A percentile compares a stretch with the other conserved stretches of the same genome.
Conservation (phyloP, 2,888 invertebrate species). For the Prosopocoilus inquinatus region DNA sequence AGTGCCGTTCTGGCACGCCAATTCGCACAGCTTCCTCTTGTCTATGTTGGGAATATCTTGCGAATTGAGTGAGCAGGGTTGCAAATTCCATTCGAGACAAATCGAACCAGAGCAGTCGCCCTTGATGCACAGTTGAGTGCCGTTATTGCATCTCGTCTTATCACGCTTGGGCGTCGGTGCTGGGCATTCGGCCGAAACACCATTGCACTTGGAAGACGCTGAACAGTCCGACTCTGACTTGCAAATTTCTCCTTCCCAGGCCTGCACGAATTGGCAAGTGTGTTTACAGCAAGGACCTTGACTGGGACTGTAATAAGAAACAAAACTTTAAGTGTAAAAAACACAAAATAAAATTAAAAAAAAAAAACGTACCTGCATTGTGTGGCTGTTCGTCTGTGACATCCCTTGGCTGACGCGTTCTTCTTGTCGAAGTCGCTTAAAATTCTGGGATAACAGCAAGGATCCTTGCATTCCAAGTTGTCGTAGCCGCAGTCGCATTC, state of each 20-base stretch:
- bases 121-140: slow-evolving; percentile 79
- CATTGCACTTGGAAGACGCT: slow-evolving; percentile 83
- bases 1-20: slow-evolving; percentile 91
- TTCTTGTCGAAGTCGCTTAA: slow-evolving; percentile 68
- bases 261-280: slow-evolving; percentile 74
- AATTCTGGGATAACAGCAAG: slow-evolving; percentile 90
- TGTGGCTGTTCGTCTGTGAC: slow-evolving; percentile 72
- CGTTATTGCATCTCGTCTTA: slow-evolving; percentile 94
- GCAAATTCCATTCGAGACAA: slow-evolving; percentile 90
- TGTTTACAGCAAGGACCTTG: slow-evolving; percentile 95
- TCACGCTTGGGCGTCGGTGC: slow-evolving; percentile 76
- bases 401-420: slow-evolving; percentile 74
- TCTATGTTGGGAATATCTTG: slow-evolving; percentile 71
- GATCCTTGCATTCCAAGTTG: slow-evolving; percentile 85
- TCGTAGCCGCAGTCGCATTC: slow-evolving; percentile 98
- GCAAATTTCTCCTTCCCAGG: slow-evolving; percentile 66
- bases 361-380: slow-evolving; percentile 68
- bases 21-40: slow-evolving; percentile 86
- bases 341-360: not conserved
- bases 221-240: slow-evolving; percentile 88
- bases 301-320: slow-evolving; percentile 71
- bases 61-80: slow-evolving; percentile 92
- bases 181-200: slow-evolving; percentile 85
- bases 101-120: slow-evolving; percentile 96
- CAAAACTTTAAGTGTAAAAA: not conserved